Evolutionary conservation across 2,113 vertebrate species (phyloP).

Genomic region (Heterotis niloticus): DNA sequence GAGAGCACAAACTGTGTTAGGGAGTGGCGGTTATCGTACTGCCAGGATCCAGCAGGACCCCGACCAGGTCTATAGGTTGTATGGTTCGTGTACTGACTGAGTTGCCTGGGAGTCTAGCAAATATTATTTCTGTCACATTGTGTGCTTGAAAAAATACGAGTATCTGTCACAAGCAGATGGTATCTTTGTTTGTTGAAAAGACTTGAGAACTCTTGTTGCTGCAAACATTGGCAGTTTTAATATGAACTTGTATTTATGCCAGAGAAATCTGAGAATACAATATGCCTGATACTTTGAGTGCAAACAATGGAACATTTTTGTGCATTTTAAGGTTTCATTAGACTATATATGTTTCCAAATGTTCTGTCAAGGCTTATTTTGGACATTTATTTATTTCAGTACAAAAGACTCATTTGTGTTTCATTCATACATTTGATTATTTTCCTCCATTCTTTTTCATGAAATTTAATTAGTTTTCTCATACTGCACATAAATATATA

Average conservation of each 20-base stretch:
- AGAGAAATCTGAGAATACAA: no score
- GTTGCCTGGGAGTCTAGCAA: neutral
- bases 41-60: no score
- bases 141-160: neutral
- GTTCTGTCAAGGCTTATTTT: conserved; percentile 1
- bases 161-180: neutral
- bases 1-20: no score
- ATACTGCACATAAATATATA: neutral
- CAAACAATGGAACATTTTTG: no score
- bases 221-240: neutral
- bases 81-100: neutral
- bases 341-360: no score
- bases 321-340: no score
- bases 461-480: neutral
- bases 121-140: neutral
- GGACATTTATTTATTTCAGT: neutral
- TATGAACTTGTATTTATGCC: no score
- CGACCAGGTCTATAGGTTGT: no score
- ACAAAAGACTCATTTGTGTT: neutral
- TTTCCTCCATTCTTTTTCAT: neutral
- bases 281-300: no score
- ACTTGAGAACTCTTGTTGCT: neutral
- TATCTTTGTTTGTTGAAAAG: neutral
- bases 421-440: conserved; percentile 14
- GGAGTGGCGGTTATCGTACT: no score